These are phyloP conservation scores for Capitella teleta DNA, from an alignment of 1,140 invertebrate genomes.

Conservation along the genomic window DNA sequence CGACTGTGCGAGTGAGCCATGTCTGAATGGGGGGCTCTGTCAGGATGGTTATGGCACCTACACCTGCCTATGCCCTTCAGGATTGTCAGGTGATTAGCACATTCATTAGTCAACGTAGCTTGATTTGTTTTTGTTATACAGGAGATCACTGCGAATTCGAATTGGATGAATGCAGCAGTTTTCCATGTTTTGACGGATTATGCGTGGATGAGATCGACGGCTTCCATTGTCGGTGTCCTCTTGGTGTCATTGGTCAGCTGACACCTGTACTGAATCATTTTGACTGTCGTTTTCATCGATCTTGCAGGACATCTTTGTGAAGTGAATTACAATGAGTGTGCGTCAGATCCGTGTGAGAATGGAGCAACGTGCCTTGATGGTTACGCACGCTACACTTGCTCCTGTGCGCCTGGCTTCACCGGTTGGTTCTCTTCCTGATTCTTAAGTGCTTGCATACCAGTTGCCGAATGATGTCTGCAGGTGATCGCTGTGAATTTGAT, in stretches of 20 bases:
- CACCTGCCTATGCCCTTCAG: constrained; percentile 51
- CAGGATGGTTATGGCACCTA: no score
- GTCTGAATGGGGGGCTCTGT: constrained; percentile 14
- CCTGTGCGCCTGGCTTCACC: no score
- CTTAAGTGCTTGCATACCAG: no score
- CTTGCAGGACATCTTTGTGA: constrained; percentile 45
- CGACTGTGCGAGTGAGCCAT: not conserved
- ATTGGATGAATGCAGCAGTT: not conserved
- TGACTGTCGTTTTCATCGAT: constrained; percentile 43
- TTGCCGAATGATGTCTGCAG: constrained; percentile 77
- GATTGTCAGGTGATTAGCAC: constrained; percentile 62
- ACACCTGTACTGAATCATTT: no score
- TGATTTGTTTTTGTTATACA: no score
- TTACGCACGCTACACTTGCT: no score
- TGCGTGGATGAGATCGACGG: constrained; percentile 46
- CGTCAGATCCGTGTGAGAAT: constrained; percentile 18
- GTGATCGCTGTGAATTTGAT: constrained; percentile 65
- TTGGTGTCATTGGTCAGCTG: no score
- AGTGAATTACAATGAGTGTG: constrained; percentile 24
- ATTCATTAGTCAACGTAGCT: no score
- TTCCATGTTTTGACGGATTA: not conserved
- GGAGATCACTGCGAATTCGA: constrained; percentile 9
- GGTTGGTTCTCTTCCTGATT: no score
- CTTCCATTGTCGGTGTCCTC: no score
- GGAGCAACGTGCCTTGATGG: constrained; percentile 22